phyloP scores from a whole-genome alignment of 2,113 vertebrate genomes.

The Pandion haliaetus region DNA sequence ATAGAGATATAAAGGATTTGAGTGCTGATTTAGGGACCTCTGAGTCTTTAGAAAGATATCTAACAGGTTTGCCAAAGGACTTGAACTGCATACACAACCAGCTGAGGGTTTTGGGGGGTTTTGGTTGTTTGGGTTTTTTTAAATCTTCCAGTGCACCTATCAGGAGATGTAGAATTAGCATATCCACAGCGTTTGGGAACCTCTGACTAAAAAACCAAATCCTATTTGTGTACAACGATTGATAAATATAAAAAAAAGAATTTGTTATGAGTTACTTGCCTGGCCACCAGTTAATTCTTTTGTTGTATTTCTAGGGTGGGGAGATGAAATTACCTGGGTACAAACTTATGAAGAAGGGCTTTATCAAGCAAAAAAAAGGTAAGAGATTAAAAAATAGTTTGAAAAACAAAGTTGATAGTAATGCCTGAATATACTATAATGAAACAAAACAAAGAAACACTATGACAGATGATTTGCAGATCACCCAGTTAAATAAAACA shows the following conservation, averaged over 20 bases:
- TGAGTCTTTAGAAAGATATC: background rate
- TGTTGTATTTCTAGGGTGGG: constrained; percentile 80
- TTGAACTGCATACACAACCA: background rate
- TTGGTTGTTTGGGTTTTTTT: background rate
- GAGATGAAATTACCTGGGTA: constrained; percentile 81
- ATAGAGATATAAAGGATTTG: background rate
- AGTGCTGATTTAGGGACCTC: background rate
- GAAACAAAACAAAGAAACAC: background rate
- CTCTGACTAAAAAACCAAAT: background rate
- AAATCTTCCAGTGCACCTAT: background rate
- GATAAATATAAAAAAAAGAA: background rate
- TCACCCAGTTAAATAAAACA: background rate
- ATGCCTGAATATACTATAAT: background rate
- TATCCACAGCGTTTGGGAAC: background rate
- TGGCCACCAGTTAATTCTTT: background rate
- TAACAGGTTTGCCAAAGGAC: background rate
- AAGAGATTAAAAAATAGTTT: constrained; percentile 18
- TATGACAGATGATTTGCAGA: background rate
- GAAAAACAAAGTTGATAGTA: background rate
- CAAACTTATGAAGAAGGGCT: constrained; percentile 85
- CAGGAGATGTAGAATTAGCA: background rate
- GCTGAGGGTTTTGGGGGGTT: rapidly evolving
- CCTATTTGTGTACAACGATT: background rate
- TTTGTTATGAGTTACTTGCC: background rate
- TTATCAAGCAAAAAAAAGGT: constrained; percentile 75